Evolutionary conservation across 2,888 invertebrate species (phyloP).

Genomic region (Scrobipalpa costella): DNA sequence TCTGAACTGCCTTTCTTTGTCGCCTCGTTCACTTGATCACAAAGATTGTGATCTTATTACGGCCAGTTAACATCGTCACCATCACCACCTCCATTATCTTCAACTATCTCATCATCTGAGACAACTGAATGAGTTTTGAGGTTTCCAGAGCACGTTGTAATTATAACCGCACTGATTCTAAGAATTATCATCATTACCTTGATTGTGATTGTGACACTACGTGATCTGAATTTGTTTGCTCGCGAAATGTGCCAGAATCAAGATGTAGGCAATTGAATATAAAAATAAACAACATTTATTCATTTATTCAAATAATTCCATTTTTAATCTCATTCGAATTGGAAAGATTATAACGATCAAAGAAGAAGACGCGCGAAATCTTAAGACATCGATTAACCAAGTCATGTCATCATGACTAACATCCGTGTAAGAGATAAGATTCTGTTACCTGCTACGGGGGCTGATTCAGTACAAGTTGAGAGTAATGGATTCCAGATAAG

Average conservation of each 20-base stretch:
- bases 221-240: not conserved
- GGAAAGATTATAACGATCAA: too few species aligned
- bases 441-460: too few species aligned
- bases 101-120: not conserved
- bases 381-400: too few species aligned
- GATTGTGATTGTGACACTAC: not conserved
- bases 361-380: too few species aligned
- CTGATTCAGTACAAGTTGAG: too few species aligned
- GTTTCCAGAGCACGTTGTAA: conserved; percentile 4
- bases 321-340: too few species aligned
- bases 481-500: too few species aligned
- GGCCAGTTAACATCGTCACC: not conserved
- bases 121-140: conserved; percentile 1
- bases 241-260: not conserved
- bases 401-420: too few species aligned
- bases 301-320: too few species aligned
- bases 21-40: not conserved
- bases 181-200: not conserved
- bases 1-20: not conserved
- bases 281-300: too few species aligned
- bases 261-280: not conserved
- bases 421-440: too few species aligned
- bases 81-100: not conserved
- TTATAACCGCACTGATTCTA: not conserved
- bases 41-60: not conserved